Conservation (phyloP, 2,113 vertebrate genomes). For the Malurus alboscapulatus region DNA sequence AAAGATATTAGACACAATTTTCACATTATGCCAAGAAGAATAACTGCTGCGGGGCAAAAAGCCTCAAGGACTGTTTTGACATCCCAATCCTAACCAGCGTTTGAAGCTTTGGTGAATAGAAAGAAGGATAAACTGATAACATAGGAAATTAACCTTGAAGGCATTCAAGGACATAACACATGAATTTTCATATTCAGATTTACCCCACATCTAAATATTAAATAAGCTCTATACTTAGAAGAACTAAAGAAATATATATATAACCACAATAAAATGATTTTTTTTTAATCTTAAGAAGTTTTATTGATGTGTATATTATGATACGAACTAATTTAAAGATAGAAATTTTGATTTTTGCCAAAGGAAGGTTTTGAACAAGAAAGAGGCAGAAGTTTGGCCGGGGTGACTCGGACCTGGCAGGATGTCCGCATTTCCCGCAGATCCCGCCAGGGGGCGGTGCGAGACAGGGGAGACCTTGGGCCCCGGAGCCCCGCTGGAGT, state of each 20-base stretch:
- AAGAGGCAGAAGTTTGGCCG: not conserved
- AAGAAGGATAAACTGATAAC: not conserved
- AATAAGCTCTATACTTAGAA: not conserved
- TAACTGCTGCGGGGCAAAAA: not conserved
- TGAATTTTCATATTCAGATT: not conserved
- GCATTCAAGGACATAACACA: not conserved
- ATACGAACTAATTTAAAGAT: not conserved
- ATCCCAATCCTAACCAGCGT: not conserved
- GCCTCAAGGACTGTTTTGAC: not conserved
- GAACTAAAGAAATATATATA: no score
- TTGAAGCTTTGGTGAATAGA: not conserved
- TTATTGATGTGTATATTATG: no score
- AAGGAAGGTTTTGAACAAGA: not conserved
- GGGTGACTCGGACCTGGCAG: fast-evolving
- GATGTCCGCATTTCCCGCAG: not conserved
- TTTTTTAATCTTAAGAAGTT: not conserved
- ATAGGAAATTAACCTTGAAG: not conserved
- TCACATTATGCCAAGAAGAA: not conserved
- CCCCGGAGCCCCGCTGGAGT: not conserved
- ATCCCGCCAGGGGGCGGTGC: not conserved
- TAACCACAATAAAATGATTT: not conserved
- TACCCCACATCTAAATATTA: not conserved
- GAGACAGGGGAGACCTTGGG: not conserved
- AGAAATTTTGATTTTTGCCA: not conserved
- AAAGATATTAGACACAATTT: not conserved